Base-by-base conservation (phyloP, 2,888 invertebrate species). In the Sphinx pinastri region DNA sequence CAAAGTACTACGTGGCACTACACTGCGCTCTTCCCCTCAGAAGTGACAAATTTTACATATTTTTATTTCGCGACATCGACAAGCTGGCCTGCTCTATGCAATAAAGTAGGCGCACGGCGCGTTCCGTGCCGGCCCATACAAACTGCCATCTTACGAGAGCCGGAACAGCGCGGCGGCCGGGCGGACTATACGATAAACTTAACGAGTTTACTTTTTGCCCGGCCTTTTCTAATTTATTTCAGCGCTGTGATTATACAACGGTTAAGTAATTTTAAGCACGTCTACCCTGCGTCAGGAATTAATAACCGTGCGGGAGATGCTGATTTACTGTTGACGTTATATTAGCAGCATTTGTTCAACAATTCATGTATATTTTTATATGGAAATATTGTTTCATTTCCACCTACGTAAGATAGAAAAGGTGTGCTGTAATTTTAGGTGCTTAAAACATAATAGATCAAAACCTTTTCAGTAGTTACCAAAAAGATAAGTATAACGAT, bases 71-170 rank as follows among this genome's bases (percentile, higher is more conserved):
- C 75, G 45, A 71, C 0, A 14, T 10, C 8, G 16, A 49, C 25
- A 31, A 25, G 8, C 47, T 7, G 8, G 59, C 5, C 67, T 7
- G 38, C 19, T 0, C 6, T 52, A 67, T 73, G 72, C 52, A 79
- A 72, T 74, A 84, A 83, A 88, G 85, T 84, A 81, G 77, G 73
- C 74, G 83, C 88, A 88, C 88, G 88, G 78, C 79, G 77, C 77
- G 72, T 80, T 76, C 78, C 92, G 91, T 93, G 93, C 81, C 84
- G 75, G 78, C 84, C 87, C 92, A 92, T 93, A 91, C 86, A 89
- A 90, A 92, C 85, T 84, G 87, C 88, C 82, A 88, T 86, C 86
- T 86, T 85, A 84, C 79, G 71, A 71, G 38, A 76, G 80, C 76
- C 78, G 72, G 74, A 73, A 54, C 55, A 31, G 69, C 71, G 73